Evolutionary conservation across 2,113 vertebrate genomes (phyloP), one percentile per base, ranked within the genome.

Genomic region (Vidua chalybeata): DNA sequence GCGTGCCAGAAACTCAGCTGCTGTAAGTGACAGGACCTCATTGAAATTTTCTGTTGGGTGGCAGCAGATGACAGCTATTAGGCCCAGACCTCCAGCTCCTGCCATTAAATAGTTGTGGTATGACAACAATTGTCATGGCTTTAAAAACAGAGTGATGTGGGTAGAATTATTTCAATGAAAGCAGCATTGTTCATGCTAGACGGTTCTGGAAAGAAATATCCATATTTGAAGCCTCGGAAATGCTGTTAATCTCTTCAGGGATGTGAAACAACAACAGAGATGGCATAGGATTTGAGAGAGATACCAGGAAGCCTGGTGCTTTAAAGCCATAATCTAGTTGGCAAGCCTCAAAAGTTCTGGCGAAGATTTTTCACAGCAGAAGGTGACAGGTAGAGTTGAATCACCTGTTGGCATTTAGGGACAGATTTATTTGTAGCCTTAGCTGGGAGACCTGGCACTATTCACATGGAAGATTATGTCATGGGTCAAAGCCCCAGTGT

Each of bases 121-220:
- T 41, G 68, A 64, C 82, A 91, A 68, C 82, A 63, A 77, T 74
- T 86, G 88, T 63, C 54, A 84, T 21, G 82, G 72, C 69, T 91
- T 91, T 90, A 67, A 72, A 94, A 91, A 75, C 3, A 23, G 77
- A 89, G 20, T 58, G 48, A 77, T 68, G 79, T 85, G 92, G 35
- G 59, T 58, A 94, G 90, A 90, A 61, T 30, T 77, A 46, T 78
- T 93, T 84, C 67, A 93, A 78, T 56, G 56, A 89, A 92, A 95
- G 88, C 68, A 92, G 37, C 66, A 49, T 75, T 92, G 84, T 78
- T 96, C 66, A 64, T 48, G 45, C 52, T 89, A 84, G 75, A 91
- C 82, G 89, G 72, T 64, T 93, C 92, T 92, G 83, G 52, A 91
- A 91, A 95, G 66, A 93, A 77, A 83, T 64, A 91, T 56, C 83